These are phyloP conservation scores for Oreochromis niloticus DNA, from an alignment of 2,113 vertebrate species.

Conservation along the genomic window DNA sequence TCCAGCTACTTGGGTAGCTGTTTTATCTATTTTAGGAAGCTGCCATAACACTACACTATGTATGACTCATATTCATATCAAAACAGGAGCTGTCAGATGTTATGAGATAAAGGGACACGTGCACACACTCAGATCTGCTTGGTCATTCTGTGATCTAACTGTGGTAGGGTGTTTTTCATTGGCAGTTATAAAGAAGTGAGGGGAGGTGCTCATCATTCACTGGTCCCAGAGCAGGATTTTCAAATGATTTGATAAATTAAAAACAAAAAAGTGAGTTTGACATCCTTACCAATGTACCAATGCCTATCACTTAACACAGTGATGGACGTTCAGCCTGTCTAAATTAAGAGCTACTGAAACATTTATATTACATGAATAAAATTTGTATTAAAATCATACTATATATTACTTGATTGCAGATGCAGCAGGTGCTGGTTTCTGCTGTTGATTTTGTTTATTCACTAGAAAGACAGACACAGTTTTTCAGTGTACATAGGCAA, in stretches of 20 bases:
- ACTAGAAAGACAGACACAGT: background rate
- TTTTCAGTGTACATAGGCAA: background rate
- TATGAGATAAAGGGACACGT: rapidly evolving
- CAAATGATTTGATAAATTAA: rapidly evolving
- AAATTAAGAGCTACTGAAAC: rapidly evolving
- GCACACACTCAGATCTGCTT: background rate
- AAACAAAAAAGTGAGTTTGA: rapidly evolving
- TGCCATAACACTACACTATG: background rate
- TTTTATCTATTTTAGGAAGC: background rate
- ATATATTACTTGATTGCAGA: rapidly evolving
- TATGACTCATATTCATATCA: background rate
- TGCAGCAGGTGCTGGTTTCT: background rate
- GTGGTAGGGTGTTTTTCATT: background rate
- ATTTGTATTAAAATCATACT: background rate
- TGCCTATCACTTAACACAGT: rapidly evolving
- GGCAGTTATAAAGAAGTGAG: background rate
- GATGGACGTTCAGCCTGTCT: background rate
- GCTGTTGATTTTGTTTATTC: background rate
- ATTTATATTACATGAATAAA: rapidly evolving
- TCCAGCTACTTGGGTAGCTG: background rate
- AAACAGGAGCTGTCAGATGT: background rate
- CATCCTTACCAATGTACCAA: rapidly evolving
- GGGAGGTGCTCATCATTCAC: rapidly evolving
- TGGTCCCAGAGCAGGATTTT: rapidly evolving
- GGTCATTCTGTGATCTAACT: background rate